phyloP scores from a whole-genome alignment of 2,888 invertebrate species.

The Drosophila borealis region DNA sequence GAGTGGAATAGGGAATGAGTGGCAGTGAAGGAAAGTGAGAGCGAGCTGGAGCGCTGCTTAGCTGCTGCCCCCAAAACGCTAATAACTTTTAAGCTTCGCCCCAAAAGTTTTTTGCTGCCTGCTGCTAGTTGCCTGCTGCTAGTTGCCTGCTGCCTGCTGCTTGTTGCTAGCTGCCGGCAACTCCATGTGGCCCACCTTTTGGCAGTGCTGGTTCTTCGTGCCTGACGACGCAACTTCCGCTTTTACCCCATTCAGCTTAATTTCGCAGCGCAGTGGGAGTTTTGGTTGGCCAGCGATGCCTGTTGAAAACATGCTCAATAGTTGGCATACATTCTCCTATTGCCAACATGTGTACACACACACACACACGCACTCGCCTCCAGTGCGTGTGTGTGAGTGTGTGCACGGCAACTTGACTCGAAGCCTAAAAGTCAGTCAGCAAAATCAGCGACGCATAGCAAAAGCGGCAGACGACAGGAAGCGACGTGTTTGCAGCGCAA shows the following conservation, averaged over 20 bases:
- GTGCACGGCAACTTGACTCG: slow-evolving; percentile 61
- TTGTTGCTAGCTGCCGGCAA: slow-evolving; percentile 23
- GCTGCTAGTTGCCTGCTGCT: slow-evolving; percentile 31
- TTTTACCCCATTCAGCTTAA: slow-evolving; percentile 72
- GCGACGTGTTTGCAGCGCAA: slow-evolving; percentile 81
- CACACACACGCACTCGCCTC: slow-evolving; percentile 33
- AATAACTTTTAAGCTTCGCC: slow-evolving; percentile 79
- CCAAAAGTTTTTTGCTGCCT: slow-evolving; percentile 62
- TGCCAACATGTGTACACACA: slow-evolving; percentile 67
- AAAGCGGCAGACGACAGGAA: slow-evolving; percentile 75
- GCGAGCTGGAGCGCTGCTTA: slow-evolving; percentile 22
- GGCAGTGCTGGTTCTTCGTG: slow-evolving; percentile 48
- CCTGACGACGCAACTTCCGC: slow-evolving; percentile 77
- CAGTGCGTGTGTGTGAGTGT: slow-evolving; percentile 25
- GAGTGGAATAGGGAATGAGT: neutral
- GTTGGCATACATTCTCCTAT: slow-evolving; percentile 41
- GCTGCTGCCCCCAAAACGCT: slow-evolving; percentile 71
- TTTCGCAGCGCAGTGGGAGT: slow-evolving; percentile 58
- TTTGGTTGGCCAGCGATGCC: slow-evolving; percentile 55
- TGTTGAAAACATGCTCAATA: slow-evolving; percentile 75
- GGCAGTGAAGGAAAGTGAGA: neutral
- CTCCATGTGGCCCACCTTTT: slow-evolving; percentile 33
- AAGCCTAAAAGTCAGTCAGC: slow-evolving; percentile 79
- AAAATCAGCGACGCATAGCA: slow-evolving; percentile 78
- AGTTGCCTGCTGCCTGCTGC: slow-evolving; percentile 33